These are phyloP conservation scores for Craniophora ligustri DNA, from an alignment of 2,888 invertebrate species.

Conservation along the genomic window DNA sequence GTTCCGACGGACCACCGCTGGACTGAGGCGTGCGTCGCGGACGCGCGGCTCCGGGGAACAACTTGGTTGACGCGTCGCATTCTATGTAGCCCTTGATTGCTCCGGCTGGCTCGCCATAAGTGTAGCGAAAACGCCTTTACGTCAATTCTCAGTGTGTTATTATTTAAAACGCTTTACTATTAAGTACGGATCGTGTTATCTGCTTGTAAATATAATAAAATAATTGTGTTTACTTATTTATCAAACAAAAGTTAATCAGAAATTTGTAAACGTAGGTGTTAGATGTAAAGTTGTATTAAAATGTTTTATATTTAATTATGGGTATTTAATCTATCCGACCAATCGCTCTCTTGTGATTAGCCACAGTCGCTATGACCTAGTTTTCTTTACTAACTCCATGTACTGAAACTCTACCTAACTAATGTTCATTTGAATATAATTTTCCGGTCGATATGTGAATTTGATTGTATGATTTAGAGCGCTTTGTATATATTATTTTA, in stretches of 20 bases:
- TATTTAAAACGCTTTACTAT: slow-evolving; percentile 87
- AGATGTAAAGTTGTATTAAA: slow-evolving; percentile 88
- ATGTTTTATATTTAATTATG: slow-evolving; percentile 87
- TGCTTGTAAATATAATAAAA: slow-evolving; percentile 87
- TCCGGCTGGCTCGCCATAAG: slow-evolving; percentile 82
- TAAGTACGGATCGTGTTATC: slow-evolving; percentile 85
- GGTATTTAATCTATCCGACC: slow-evolving; percentile 85
- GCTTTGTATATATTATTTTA: slow-evolving; percentile 88
- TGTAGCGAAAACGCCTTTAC: slow-evolving; percentile 86
- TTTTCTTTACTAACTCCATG: slow-evolving; percentile 72
- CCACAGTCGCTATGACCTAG: slow-evolving; percentile 77
- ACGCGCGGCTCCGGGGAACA: slow-evolving; percentile 38
- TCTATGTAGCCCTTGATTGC: slow-evolving; percentile 64
- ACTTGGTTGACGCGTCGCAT: slow-evolving; percentile 28
- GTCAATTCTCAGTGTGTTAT: slow-evolving; percentile 89
- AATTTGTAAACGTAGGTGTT: slow-evolving; percentile 86
- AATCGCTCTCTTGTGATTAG: slow-evolving; percentile 86
- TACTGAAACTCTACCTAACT: slow-evolving; percentile 69
- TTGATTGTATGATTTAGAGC: slow-evolving; percentile 83
- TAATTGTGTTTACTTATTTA: slow-evolving; percentile 87
- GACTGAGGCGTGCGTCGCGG: slow-evolving; percentile 58
- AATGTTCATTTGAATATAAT: slow-evolving; percentile 69
- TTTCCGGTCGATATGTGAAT: slow-evolving; percentile 70
- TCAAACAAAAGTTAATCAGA: slow-evolving; percentile 83
- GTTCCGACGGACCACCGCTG: slow-evolving; percentile 84